Evolutionary conservation across 2,888 invertebrate species (phyloP).

Genomic region (Periphyllus acericola): DNA sequence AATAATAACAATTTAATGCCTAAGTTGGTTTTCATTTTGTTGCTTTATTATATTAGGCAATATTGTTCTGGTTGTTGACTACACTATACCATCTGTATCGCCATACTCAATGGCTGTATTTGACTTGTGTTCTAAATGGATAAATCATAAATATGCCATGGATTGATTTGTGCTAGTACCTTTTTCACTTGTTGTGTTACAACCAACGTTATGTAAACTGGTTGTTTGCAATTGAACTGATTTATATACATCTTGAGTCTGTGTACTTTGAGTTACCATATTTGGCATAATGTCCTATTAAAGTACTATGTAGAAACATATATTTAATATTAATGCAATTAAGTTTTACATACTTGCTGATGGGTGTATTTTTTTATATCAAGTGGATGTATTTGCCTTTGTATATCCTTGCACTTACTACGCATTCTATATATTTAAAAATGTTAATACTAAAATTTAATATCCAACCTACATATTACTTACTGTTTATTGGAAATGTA

Average conservation of each 20-base stretch:
- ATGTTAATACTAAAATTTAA: neutral
- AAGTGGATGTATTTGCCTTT: constrained; percentile 11
- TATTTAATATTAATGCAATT: neutral
- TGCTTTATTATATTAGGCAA: neutral
- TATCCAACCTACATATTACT: neutral
- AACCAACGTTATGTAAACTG: neutral
- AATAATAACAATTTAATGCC: constrained; percentile 51
- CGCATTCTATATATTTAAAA: neutral
- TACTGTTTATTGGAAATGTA: neutral
- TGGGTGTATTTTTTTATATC: neutral
- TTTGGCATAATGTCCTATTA: neutral
- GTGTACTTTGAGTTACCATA: neutral
- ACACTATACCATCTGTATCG: neutral
- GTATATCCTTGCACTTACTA: constrained; percentile 15
- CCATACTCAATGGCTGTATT: neutral
- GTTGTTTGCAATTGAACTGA: constrained; percentile 36
- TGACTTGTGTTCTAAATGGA: neutral
- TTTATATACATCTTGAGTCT: constrained; percentile 26
- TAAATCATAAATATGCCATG: neutral
- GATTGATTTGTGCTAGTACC: constrained; percentile 2
- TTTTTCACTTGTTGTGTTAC: constrained; percentile 32
- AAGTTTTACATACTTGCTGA: neutral
- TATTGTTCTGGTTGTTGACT: neutral
- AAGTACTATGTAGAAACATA: neutral
- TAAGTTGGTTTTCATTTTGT: constrained; percentile 14